Conservation (phyloP, 2,113 vertebrate species). For the Circaetus gallicus region DNA sequence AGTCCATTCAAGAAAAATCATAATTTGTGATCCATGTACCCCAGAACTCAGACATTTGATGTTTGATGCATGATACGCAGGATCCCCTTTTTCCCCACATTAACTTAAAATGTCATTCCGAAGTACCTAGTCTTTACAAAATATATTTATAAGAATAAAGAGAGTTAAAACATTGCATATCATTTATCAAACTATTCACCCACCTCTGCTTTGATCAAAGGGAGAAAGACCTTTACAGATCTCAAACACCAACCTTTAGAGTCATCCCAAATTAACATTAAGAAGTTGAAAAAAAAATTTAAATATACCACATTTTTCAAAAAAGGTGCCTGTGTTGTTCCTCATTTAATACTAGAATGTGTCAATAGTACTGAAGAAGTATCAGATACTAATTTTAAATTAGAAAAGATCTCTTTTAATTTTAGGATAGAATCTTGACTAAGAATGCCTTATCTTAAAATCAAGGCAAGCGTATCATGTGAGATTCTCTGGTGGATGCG, state of each 20-base stretch:
- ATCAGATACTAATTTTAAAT: background rate
- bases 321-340: background rate
- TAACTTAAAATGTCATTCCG: background rate
- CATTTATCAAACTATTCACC: background rate
- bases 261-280: background rate
- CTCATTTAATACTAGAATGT: background rate
- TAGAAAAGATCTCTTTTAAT: background rate
- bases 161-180: background rate
- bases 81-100: background rate
- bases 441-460: background rate
- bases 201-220: background rate
- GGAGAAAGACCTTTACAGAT: background rate
- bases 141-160: background rate
- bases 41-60: background rate
- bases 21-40: background rate
- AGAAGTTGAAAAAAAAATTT: background rate
- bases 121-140: background rate
- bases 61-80: background rate
- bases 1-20: background rate
- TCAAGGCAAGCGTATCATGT: background rate
- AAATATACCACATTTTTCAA: background rate
- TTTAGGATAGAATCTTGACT: background rate
- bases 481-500: background rate
- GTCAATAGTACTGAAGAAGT: background rate
- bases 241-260: background rate